phyloP scores from a whole-genome alignment of 2,113 vertebrate genomes.

The Ancistrus triradiatus region DNA sequence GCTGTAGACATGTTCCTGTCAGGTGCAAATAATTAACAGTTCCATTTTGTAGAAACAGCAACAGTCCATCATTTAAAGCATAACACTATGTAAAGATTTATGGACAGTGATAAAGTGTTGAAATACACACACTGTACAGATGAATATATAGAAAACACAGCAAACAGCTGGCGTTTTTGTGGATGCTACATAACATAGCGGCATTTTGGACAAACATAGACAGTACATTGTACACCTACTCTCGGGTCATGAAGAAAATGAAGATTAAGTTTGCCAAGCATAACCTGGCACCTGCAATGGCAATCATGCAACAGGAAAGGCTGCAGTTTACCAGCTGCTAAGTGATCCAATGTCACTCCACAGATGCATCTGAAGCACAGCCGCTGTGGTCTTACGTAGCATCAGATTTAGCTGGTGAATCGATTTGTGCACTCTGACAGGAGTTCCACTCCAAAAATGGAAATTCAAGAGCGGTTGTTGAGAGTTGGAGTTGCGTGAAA shows the following conservation, averaged over 20 bases:
- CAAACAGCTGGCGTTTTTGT: no score
- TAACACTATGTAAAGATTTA: no score
- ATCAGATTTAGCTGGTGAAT: conserved; percentile 34
- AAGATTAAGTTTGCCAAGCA: conserved; percentile 16
- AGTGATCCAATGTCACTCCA: conserved; percentile 16
- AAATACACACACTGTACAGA: no score
- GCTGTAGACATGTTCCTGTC: background rate
- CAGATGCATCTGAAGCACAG: background rate
- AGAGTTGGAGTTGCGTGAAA: background rate
- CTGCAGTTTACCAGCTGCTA: conserved; percentile 34
- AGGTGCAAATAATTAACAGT: background rate
- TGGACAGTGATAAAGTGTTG: no score
- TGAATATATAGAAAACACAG: no score
- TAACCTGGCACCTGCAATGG: conserved; percentile 38
- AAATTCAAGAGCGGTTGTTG: background rate
- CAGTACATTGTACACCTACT: no score
- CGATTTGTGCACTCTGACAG: conserved; percentile 18
- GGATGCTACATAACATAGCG: no score
- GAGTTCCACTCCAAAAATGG: conserved; percentile 12
- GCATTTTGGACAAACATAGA: no score
- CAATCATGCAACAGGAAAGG: conserved; percentile 39
- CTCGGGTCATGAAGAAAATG: background rate
- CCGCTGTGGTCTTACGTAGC: conserved; percentile 10
- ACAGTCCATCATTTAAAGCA: no score
- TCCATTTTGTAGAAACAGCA: no score